Percentiles rank a stretch among this genome's conserved stretches.
Conservation (phyloP, 2,888 invertebrate species). For the Spisula solida region DNA sequence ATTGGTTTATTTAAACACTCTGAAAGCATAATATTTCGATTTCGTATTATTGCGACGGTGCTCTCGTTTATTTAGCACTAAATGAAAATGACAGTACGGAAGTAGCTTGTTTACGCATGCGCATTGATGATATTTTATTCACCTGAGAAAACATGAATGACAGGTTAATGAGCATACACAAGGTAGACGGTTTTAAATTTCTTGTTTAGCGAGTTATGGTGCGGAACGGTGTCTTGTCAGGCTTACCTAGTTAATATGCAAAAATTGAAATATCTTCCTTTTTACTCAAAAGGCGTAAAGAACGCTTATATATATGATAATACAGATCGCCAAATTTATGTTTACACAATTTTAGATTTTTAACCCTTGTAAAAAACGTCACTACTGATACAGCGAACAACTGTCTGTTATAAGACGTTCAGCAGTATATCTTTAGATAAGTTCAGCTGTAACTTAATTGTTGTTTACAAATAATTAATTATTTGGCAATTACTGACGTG, state of each 20-base stretch:
- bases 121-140: conserved; percentile 39
- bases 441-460: neutral
- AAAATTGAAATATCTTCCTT: conserved; percentile 14
- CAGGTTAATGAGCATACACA: conserved; percentile 41
- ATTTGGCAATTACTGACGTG: conserved; percentile 37
- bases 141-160: conserved; percentile 66
- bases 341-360: neutral
- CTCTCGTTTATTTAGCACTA: conserved; percentile 11
- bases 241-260: neutral
- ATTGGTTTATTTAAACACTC: too few species aligned
- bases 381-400: neutral
- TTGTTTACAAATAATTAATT: conserved; percentile 44
- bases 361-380: neutral
- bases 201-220: conserved; percentile 43
- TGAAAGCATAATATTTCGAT: too few species aligned
- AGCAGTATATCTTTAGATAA: neutral
- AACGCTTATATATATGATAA: neutral
- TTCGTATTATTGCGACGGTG: neutral
- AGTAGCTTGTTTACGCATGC: conserved; percentile 49
- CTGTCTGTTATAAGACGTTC: conserved; percentile 22
- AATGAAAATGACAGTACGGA: neutral
- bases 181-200: conserved; percentile 52
- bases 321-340: neutral
- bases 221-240: conserved; percentile 51
- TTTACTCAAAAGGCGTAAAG: neutral